Evolutionary conservation across 1,140 invertebrate species (phyloP).

Genomic region (Neocloeon triangulifer): DNA sequence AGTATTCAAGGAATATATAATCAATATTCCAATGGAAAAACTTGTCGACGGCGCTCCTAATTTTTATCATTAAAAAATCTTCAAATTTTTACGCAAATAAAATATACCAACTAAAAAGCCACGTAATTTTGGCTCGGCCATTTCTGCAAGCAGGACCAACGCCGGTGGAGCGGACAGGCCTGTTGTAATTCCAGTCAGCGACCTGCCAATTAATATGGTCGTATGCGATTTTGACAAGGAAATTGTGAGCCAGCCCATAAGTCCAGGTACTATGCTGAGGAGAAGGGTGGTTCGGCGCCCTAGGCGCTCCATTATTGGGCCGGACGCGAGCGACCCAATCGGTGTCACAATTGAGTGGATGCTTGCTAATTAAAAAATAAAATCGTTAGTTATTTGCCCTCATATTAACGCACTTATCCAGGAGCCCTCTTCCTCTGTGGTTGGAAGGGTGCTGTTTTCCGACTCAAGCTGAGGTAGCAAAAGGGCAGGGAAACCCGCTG

Average conservation of each 20-base stretch:
- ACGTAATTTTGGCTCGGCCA: not conserved
- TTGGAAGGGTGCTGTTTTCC: conserved; percentile 5
- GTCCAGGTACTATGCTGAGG: not conserved
- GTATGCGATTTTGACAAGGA: not conserved
- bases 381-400: no score
- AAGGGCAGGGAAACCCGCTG: conserved; percentile 11
- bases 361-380: not conserved
- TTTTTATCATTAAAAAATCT: not conserved
- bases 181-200: conserved; percentile 1
- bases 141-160: not conserved
- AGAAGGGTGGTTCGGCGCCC: not conserved
- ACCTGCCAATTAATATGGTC: not conserved
- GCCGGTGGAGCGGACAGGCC: not conserved
- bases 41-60: not conserved
- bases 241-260: conserved; percentile 1
- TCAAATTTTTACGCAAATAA: not conserved
- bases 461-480: conserved; percentile 9
- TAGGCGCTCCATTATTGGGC: conserved; percentile 1
- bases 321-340: conserved; percentile 1
- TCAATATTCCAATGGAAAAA: conserved; percentile 1
- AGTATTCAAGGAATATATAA: not conserved
- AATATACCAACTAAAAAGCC: not conserved
- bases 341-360: not conserved
- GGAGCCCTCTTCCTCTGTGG: conserved; percentile 9
- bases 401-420: conserved; percentile 12